Conservation (phyloP, 2,888 invertebrate species). For the Pachydiplax longipennis region DNA sequence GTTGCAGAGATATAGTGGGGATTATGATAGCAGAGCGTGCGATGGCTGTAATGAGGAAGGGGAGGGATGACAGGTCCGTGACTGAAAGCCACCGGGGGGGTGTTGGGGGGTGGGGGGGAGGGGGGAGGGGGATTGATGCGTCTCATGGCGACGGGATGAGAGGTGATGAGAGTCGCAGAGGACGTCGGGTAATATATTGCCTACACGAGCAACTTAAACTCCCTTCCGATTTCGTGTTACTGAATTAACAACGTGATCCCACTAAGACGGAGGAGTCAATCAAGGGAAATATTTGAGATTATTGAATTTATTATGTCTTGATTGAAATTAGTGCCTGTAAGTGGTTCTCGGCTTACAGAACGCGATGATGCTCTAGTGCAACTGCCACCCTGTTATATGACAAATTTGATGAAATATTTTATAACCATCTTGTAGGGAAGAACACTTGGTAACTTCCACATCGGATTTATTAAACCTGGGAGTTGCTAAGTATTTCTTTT, state of each 20-base stretch:
- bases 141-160: constrained; percentile 6
- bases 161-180: neutral
- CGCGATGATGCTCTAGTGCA: too few relatives aligned
- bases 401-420: too few relatives aligned
- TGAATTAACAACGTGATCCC: neutral
- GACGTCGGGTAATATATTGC: neutral
- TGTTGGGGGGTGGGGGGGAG: neutral
- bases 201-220: neutral
- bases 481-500: too few relatives aligned
- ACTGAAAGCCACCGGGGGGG: neutral
- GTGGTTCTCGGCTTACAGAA: too few relatives aligned
- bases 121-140: neutral
- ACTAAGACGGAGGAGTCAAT: too few relatives aligned
- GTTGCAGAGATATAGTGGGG: constrained; percentile 2
- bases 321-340: too few relatives aligned
- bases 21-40: neutral
- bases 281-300: too few relatives aligned
- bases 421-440: too few relatives aligned
- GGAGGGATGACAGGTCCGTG: neutral
- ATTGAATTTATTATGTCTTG: too few relatives aligned
- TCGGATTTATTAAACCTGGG: too few relatives aligned
- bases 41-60: neutral
- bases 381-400: too few relatives aligned
- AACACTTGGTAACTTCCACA: too few relatives aligned
- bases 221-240: neutral